These are phyloP conservation scores for Neoniphon sammara DNA, from an alignment of 2,797 vertebrate genomes.

Conservation along the genomic window DNA sequence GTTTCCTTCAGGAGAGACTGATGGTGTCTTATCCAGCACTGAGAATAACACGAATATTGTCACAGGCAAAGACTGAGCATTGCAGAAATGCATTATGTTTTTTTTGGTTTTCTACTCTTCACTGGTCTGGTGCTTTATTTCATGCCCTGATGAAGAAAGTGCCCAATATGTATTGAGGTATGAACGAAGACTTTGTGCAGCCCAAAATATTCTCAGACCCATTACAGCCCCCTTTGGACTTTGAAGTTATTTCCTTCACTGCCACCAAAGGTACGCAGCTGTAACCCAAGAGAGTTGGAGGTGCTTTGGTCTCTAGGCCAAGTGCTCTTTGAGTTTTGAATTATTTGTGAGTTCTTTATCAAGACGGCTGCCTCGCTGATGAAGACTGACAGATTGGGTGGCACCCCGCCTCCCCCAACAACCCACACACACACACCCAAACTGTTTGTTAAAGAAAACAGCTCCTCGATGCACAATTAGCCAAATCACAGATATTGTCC, in stretches of 20 bases:
- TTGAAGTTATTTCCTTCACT: not conserved
- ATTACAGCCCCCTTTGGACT: not conserved
- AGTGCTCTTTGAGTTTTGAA: conserved; percentile 38
- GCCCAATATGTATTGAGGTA: no score
- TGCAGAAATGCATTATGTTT: no score
- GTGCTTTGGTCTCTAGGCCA: not conserved
- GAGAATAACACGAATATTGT: no score
- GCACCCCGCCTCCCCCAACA: not conserved
- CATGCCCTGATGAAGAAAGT: no score
- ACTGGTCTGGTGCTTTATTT: no score
- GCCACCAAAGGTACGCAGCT: not conserved
- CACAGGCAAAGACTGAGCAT: no score
- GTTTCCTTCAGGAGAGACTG: no score
- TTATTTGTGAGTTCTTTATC: conserved; percentile 46
- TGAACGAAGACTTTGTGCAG: not conserved
- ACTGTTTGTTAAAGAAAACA: conserved; percentile 1
- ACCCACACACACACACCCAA: not conserved
- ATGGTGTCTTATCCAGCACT: no score
- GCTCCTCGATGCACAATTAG: conserved; percentile 1
- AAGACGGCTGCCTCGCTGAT: conserved; percentile 45
- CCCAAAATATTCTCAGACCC: not conserved
- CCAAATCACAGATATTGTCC: conserved; percentile 18
- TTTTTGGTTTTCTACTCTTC: no score
- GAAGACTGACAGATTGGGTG: conserved; percentile 43
- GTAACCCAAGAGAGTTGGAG: not conserved